These are phyloP conservation scores for Alces alces DNA, from an alignment of 2,113 vertebrate genomes.

Conservation along the genomic window DNA sequence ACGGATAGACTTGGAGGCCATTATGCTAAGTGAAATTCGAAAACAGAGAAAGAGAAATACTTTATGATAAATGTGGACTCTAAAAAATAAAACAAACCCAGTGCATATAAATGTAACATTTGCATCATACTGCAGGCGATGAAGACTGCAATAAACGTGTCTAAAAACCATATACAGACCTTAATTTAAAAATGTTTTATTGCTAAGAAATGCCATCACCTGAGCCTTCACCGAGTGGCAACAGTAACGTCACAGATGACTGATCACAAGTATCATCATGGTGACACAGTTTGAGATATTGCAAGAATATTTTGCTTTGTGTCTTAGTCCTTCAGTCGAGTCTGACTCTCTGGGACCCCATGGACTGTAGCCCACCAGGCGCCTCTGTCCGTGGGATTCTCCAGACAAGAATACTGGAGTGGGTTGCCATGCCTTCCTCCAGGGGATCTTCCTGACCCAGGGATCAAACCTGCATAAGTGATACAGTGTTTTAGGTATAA, in stretches of 20 bases:
- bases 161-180: neutral
- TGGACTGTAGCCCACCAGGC: neutral
- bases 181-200: neutral
- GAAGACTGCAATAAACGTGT: neutral
- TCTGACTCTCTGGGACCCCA: fast-evolving
- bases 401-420: neutral
- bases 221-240: fast-evolving
- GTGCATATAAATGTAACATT: neutral
- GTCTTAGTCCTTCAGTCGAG: neutral
- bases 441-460: neutral
- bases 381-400: neutral
- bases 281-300: neutral
- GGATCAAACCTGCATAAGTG: neutral
- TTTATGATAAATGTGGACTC: neutral
- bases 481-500: neutral
- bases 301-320: neutral
- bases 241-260: neutral
- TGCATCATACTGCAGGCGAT: neutral
- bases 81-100: neutral
- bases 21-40: neutral
- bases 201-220: neutral
- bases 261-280: neutral
- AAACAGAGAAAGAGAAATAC: neutral
- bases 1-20: neutral
- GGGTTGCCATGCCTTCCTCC: neutral